Evolutionary conservation across 2,888 invertebrate genomes (phyloP).

Genomic region (Desoria tigrina): DNA sequence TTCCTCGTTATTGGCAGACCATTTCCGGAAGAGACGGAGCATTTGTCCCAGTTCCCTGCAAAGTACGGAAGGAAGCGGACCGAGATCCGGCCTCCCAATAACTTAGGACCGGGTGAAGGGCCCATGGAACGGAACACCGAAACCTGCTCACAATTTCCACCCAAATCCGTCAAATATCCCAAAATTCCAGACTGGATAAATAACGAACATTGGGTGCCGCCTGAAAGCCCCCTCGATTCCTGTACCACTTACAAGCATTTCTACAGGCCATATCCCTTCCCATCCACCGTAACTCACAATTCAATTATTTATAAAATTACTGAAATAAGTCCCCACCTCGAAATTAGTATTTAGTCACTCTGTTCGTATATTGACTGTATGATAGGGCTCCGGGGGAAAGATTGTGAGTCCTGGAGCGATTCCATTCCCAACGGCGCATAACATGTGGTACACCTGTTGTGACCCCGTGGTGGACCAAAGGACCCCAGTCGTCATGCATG

Average conservation of each 20-base stretch:
- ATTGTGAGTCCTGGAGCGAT: constrained; percentile 41
- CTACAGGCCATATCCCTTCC: constrained; percentile 34
- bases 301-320: too few relatives aligned
- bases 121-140: constrained; percentile 36
- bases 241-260: constrained; percentile 52
- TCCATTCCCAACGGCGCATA: constrained; percentile 45
- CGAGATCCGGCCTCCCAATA: constrained; percentile 12
- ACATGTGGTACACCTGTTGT: constrained; percentile 48
- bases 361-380: background rate
- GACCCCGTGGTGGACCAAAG: constrained; percentile 47
- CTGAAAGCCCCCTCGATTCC: constrained; percentile 39
- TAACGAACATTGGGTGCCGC: constrained; percentile 42
- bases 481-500: constrained; percentile 45
- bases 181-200: constrained; percentile 44
- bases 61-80: constrained; percentile 31
- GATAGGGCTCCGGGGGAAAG: background rate
- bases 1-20: background rate
- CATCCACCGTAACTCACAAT: constrained; percentile 20
- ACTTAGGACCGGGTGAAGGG: constrained; percentile 31
- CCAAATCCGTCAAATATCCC: constrained; percentile 30
- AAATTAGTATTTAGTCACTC: background rate
- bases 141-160: constrained; percentile 34
- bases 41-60: constrained; percentile 19
- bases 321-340: background rate
- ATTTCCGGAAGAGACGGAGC: constrained; percentile 37